Evolutionary conservation across 2,888 invertebrate species (phyloP).

Genomic region (Eupithecia inturbata): DNA sequence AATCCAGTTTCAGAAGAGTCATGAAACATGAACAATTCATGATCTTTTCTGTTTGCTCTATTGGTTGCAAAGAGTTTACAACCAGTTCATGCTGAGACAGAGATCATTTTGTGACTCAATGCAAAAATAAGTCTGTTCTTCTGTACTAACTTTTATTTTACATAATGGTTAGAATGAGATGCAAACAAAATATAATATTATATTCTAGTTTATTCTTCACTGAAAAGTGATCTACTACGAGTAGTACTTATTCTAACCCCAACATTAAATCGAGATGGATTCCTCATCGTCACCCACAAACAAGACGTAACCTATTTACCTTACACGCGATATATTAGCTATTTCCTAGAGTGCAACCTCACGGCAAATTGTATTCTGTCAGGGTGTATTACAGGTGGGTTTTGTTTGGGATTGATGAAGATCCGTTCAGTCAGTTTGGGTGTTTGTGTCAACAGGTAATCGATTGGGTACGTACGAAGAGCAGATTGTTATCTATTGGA

Average conservation of each 20-base stretch:
- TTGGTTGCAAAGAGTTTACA: background rate
- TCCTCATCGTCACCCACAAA: constrained; percentile 3
- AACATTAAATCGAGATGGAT: background rate
- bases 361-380: constrained; percentile 24
- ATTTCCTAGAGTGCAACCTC: constrained; percentile 16
- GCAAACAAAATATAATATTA: background rate
- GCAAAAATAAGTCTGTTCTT: background rate
- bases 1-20: background rate
- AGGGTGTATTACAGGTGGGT: constrained; percentile 18
- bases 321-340: constrained; percentile 21
- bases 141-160: background rate
- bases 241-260: background rate
- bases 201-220: background rate
- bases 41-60: background rate
- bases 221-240: background rate
- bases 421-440: constrained; percentile 18
- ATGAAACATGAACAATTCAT: background rate
- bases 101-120: background rate
- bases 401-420: constrained; percentile 4
- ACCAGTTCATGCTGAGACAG: background rate
- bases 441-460: constrained; percentile 29
- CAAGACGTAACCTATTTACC: constrained; percentile 20
- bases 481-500: constrained; percentile 14
- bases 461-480: constrained; percentile 13
- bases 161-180: background rate